Conservation (phyloP, 2,113 vertebrate genomes). For the Perognathus longimembris region DNA sequence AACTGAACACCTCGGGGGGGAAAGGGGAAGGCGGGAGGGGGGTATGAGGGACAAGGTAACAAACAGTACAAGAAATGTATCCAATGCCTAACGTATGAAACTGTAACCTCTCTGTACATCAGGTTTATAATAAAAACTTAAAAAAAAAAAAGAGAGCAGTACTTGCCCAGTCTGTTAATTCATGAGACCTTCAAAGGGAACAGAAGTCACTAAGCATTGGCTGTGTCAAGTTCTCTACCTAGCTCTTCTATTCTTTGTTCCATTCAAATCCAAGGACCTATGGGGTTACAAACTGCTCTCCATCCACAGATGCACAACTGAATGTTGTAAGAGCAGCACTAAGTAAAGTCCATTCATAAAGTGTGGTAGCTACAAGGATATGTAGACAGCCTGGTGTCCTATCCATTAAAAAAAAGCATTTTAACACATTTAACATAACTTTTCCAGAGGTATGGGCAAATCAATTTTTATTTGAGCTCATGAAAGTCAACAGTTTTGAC, state of each 20-base stretch:
- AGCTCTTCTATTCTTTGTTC: not conserved
- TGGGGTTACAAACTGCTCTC: not conserved
- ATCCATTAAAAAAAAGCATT: not conserved
- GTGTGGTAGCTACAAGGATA: accelerated
- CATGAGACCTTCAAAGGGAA: not conserved
- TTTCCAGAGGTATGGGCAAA: not conserved
- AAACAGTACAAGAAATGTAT: no score
- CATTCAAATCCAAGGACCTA: not conserved
- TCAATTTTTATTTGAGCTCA: not conserved
- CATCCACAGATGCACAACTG: not conserved
- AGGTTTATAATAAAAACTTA: no score
- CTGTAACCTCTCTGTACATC: no score
- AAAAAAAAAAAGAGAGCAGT: not conserved
- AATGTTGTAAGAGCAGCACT: not conserved
- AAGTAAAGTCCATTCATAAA: not conserved
- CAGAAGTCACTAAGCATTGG: not conserved
- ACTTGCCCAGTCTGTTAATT: not conserved
- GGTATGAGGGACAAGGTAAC: no score
- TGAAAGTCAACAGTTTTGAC: not conserved
- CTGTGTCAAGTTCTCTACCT: not conserved
- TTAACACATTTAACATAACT: not conserved
- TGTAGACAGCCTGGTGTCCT: not conserved
- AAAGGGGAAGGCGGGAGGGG: no score
- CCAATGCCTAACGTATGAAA: no score
- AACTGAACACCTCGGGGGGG: no score